Conservation (phyloP, 2,888 invertebrate genomes). For the Rhyacophila evoluta region DNA sequence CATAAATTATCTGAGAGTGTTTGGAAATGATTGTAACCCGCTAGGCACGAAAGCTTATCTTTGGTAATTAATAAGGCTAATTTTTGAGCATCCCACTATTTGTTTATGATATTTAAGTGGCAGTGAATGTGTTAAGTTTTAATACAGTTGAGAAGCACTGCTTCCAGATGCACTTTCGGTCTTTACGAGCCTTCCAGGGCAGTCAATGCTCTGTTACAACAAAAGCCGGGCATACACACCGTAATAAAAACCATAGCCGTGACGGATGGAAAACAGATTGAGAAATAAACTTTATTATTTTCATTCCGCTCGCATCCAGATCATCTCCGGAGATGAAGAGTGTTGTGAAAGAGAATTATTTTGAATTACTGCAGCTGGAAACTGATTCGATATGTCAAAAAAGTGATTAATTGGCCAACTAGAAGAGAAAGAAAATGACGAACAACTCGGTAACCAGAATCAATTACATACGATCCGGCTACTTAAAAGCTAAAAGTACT, state of each 20-base stretch:
- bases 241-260: conserved; percentile 19
- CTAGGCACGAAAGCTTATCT: too few relatives aligned
- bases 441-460: not conserved
- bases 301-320: not conserved
- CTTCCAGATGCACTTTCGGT: not conserved
- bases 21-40: too few relatives aligned
- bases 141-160: not conserved
- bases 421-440: not conserved
- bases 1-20: too few relatives aligned
- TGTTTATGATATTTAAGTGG: too few relatives aligned
- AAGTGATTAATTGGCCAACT: not conserved
- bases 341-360: not conserved
- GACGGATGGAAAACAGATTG: conserved; percentile 25
- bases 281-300: conserved; percentile 13
- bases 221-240: not conserved
- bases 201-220: not conserved
- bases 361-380: not conserved
- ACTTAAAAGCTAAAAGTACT: too few relatives aligned
- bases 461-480: too few relatives aligned
- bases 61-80: too few relatives aligned
- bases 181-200: not conserved
- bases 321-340: not conserved
- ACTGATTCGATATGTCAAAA: not conserved
- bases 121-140: too few relatives aligned
- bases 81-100: too few relatives aligned